These are phyloP conservation scores for Xylophagus ater DNA, from an alignment of 2,888 invertebrate species.

Conservation along the genomic window DNA sequence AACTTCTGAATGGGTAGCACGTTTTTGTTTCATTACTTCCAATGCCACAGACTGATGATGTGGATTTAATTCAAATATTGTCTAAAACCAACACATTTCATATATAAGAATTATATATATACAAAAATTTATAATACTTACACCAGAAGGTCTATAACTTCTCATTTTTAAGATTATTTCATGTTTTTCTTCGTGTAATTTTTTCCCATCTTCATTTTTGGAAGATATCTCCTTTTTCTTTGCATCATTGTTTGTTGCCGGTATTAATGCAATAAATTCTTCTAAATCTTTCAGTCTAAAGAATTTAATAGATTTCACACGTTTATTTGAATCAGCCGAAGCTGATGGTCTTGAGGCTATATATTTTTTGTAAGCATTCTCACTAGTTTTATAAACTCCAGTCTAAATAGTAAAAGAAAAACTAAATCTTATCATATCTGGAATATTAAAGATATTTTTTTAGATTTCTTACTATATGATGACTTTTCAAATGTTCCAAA, in stretches of 20 bases:
- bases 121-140: slow-evolving; percentile 22
- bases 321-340: slow-evolving; percentile 76
- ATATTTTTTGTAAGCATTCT: slow-evolving; percentile 88
- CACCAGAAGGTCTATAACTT: slow-evolving; percentile 33
- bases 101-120: not conserved
- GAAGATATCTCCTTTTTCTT: slow-evolving; percentile 24
- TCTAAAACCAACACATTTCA: slow-evolving; percentile 46
- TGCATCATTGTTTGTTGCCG: slow-evolving; percentile 19
- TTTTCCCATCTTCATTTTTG: slow-evolving; percentile 26
- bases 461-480: slow-evolving; percentile 60
- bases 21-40: slow-evolving; percentile 78
- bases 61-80: slow-evolving; percentile 84
- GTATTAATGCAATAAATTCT: slow-evolving; percentile 28
- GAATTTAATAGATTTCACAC: slow-evolving; percentile 71
- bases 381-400: slow-evolving; percentile 59
- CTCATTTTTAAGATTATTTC: slow-evolving; percentile 34
- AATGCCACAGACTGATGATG: slow-evolving; percentile 68
- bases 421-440: not conserved
- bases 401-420: slow-evolving; percentile 37
- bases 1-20: slow-evolving; percentile 55
- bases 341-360: slow-evolving; percentile 77
- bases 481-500: slow-evolving; percentile 57
- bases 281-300: slow-evolving; percentile 41
- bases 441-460: slow-evolving; percentile 8
- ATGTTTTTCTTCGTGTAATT: slow-evolving; percentile 30